Percentiles rank a stretch among this genome's conserved stretches.
Evolutionary conservation across 2,797 vertebrate species (phyloP).

Genomic region (Parauchenoglanis punctatus): DNA sequence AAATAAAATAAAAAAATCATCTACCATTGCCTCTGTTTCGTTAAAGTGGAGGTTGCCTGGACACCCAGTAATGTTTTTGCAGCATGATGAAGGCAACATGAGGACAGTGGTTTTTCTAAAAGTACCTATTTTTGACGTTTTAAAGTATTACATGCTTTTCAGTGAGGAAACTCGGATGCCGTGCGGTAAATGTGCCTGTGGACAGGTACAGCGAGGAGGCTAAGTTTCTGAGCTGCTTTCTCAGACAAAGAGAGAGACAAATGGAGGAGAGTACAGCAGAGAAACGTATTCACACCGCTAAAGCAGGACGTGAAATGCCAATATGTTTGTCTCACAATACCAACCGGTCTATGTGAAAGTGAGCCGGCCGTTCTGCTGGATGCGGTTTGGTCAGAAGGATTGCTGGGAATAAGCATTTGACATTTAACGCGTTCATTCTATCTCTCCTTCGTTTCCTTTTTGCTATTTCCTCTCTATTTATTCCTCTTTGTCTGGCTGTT

Average conservation of each 20-base stretch:
- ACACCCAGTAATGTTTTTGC: not conserved
- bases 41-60: not conserved
- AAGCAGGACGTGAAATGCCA: not conserved
- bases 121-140: not conserved
- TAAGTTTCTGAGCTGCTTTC: not conserved
- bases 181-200: not conserved
- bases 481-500: not conserved
- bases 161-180: not conserved
- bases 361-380: not conserved
- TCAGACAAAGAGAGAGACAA: not conserved
- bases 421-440: not conserved
- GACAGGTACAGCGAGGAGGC: not conserved
- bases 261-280: not conserved
- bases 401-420: not conserved
- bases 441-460: not conserved
- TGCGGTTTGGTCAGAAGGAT: not conserved
- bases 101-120: not conserved
- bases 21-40: not conserved
- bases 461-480: not conserved
- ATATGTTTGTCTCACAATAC: not conserved
- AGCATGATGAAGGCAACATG: not conserved
- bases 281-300: not conserved
- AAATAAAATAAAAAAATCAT: not conserved
- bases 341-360: constrained; percentile 39
- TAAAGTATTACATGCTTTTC: not conserved